Conservation (phyloP, 2,888 invertebrate genomes). For the Melipona bicolor region DNA sequence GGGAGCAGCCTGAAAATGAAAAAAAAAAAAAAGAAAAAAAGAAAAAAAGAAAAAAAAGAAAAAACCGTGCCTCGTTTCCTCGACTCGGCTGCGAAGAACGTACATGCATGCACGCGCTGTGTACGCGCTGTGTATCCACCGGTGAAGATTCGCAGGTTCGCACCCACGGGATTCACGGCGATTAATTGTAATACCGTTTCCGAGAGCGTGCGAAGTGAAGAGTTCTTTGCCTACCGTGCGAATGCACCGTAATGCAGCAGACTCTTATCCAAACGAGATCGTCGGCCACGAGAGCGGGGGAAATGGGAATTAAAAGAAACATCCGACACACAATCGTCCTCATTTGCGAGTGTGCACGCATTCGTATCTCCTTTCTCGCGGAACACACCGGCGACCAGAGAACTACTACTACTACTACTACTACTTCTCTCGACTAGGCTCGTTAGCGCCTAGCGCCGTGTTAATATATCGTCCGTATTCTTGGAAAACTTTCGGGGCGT, state of each 20-base stretch:
- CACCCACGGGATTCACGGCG: constrained; percentile 51
- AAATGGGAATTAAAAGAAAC: constrained; percentile 63
- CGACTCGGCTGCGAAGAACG: not conserved
- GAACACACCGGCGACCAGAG: not conserved
- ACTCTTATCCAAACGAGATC: constrained; percentile 68
- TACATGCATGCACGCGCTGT: not conserved
- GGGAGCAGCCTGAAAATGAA: constrained; percentile 21
- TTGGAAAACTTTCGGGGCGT: constrained; percentile 1
- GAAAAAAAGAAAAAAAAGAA: too few relatives aligned
- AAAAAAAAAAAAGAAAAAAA: too few relatives aligned
- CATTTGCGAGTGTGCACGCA: constrained; percentile 17
- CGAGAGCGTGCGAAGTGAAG: constrained; percentile 71
- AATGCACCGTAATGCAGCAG: constrained; percentile 64
- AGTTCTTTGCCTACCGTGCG: constrained; percentile 72
- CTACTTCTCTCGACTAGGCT: not conserved
- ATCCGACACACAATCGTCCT: constrained; percentile 59
- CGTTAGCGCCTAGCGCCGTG: not conserved
- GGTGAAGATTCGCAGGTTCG: constrained; percentile 44
- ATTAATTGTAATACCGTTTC: constrained; percentile 70
- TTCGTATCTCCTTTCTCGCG: constrained; percentile 36
- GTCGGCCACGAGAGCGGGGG: constrained; percentile 54
- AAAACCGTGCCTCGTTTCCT: not conserved
- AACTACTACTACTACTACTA: too few relatives aligned
- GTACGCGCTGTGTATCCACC: not conserved
- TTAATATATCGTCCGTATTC: not conserved